These are phyloP conservation scores for Globia sparganii DNA, from an alignment of 2,888 invertebrate species.

Conservation along the genomic window DNA sequence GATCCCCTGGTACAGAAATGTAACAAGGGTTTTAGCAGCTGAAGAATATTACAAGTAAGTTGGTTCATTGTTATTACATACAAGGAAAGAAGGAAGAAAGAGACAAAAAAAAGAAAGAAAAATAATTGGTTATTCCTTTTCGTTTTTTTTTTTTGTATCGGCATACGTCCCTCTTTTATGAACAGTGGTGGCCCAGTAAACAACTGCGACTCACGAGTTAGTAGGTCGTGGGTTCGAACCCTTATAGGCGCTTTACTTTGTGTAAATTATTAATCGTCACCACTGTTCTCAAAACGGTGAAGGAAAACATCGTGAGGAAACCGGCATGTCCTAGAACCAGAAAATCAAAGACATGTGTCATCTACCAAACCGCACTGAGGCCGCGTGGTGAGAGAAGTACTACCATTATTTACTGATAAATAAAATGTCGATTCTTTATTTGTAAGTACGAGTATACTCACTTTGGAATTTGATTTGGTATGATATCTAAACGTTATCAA, in stretches of 20 bases:
- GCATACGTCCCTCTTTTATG: no score
- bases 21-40: conserved; percentile 90
- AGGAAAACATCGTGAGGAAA: no score
- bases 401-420: not conserved
- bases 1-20: conserved; percentile 88
- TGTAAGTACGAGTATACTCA: conserved; percentile 15
- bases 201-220: no score
- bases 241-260: no score
- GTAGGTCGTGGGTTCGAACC: no score
- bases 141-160: not conserved
- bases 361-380: no score
- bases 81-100: not conserved
- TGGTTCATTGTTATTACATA: not conserved
- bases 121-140: not conserved
- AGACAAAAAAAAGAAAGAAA: not conserved
- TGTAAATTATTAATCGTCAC: no score
- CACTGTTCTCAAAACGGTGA: no score
- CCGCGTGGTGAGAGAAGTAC: no score
- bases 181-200: no score
- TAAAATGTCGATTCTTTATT: not conserved
- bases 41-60: conserved; percentile 93
- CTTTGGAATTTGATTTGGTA: conserved; percentile 1
- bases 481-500: conserved; percentile 20
- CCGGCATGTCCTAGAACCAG: no score
- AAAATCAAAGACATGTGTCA: no score